A percentile compares a stretch with the other conserved stretches of the same genome.
Conservation (phyloP, 2,888 invertebrate genomes). For the Macrophya alboannulata region DNA sequence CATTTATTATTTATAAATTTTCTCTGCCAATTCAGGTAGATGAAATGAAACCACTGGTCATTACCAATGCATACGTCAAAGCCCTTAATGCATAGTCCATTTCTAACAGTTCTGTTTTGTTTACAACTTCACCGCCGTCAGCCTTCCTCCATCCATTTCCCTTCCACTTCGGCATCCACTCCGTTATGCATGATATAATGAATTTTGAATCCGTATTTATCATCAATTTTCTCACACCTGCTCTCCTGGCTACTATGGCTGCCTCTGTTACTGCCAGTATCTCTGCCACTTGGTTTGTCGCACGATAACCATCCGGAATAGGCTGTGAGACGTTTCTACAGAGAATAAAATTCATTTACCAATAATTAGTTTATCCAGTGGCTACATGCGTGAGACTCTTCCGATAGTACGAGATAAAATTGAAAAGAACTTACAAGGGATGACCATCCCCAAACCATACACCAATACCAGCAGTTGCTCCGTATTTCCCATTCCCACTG, state of each 20-base stretch:
- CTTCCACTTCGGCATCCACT: slow-evolving; percentile 96
- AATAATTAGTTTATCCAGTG: not conserved
- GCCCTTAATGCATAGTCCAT: slow-evolving; percentile 85
- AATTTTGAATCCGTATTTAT: slow-evolving; percentile 96
- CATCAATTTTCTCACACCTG: slow-evolving; percentile 86
- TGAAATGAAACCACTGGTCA: not conserved
- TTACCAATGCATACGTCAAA: slow-evolving; percentile 89
- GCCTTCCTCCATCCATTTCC: slow-evolving; percentile 91
- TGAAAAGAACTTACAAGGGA: slow-evolving; percentile 81
- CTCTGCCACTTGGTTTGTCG: slow-evolving; percentile 98
- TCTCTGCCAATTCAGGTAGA: not conserved
- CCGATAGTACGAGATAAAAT: not conserved
- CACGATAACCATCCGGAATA: slow-evolving; percentile 85
- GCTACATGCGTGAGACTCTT: not conserved
- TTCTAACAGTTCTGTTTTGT: slow-evolving; percentile 91
- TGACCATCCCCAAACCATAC: slow-evolving; percentile 94
- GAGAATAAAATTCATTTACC: slow-evolving; percentile 59
- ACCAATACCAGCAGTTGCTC: slow-evolving; percentile 94
- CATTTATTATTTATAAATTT: not conserved
- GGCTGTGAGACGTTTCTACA: slow-evolving; percentile 90
- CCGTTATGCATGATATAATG: slow-evolving; percentile 91
- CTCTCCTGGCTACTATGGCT: slow-evolving; percentile 85
- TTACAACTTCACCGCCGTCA: slow-evolving; percentile 90
- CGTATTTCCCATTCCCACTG: slow-evolving; percentile 88
- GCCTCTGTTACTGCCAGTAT: slow-evolving; percentile 94